Evolutionary conservation across 2,888 invertebrate species (phyloP).

Genomic region (Nephrotoma guestfalica): DNA sequence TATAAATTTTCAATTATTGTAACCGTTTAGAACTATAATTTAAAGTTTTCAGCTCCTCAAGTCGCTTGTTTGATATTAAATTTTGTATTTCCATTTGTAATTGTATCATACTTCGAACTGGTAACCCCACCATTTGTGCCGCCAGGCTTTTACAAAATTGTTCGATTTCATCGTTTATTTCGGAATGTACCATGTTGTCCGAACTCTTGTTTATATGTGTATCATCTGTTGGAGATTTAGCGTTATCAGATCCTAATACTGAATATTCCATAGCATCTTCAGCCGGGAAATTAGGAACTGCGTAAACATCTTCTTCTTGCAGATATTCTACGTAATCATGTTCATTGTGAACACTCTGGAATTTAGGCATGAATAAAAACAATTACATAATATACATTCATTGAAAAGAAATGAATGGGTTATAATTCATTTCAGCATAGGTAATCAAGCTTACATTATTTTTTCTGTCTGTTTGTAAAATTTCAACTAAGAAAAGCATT

Average conservation of each 20-base stretch:
- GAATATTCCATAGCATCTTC: not conserved
- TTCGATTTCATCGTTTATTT: not conserved
- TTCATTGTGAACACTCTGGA: not conserved
- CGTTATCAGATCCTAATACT: not conserved
- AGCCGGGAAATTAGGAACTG: not conserved
- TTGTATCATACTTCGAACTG: not conserved
- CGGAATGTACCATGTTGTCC: not conserved
- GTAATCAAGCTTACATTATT: not conserved
- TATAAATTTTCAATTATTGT: too few relatives aligned
- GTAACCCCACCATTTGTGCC: not conserved
- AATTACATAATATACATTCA: not conserved
- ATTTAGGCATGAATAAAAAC: not conserved
- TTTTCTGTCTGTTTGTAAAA: not conserved
- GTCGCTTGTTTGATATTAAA: not conserved
- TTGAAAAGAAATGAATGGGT: not conserved
- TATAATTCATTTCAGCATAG: not conserved
- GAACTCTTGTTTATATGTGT: not conserved
- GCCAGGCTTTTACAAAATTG: not conserved
- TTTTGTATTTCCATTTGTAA: not conserved
- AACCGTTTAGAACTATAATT: not conserved
- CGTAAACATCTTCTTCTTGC: not conserved
- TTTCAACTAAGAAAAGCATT: not conserved
- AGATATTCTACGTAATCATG: not conserved
- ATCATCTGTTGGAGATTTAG: not conserved
- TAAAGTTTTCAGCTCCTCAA: not conserved